Percentiles rank a stretch among this genome's conserved stretches.
phyloP scores from a whole-genome alignment of 2,888 invertebrate species.

The Apotomis betuletana region DNA sequence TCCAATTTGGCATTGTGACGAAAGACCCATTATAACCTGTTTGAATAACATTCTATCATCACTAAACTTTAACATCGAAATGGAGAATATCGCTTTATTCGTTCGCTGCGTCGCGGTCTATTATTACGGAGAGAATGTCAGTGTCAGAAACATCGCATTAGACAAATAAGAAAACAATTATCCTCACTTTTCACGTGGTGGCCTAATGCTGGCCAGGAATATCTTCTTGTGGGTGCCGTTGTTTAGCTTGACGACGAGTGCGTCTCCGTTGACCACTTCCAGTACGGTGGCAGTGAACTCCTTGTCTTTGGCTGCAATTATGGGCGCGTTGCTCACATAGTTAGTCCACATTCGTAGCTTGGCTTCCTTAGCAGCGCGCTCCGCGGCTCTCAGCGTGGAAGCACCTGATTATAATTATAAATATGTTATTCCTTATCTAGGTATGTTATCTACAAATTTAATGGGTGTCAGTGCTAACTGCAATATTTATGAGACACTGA shows the following conservation, averaged over 20 bases:
- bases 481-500: slow-evolving; percentile 3
- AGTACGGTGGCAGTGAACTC: slow-evolving; percentile 92
- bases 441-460: slow-evolving; percentile 2
- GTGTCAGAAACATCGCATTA: not conserved
- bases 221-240: slow-evolving; percentile 94
- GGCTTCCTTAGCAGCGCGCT: slow-evolving; percentile 93
- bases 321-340: slow-evolving; percentile 89
- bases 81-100: too few species aligned
- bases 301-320: slow-evolving; percentile 89
- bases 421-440: slow-evolving; percentile 5
- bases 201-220: slow-evolving; percentile 97
- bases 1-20: too few species aligned
- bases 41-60: too few species aligned
- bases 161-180: not conserved
- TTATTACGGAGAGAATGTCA: too few species aligned
- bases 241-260: slow-evolving; percentile 91
- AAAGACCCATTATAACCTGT: too few species aligned
- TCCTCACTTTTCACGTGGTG: slow-evolving; percentile 90
- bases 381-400: slow-evolving; percentile 92
- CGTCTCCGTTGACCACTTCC: slow-evolving; percentile 97
- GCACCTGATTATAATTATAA: slow-evolving; percentile 78
- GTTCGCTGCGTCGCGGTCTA: too few species aligned
- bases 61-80: too few species aligned
- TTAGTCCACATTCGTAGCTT: slow-evolving; percentile 95
- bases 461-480: slow-evolving; percentile 3